Conservation (phyloP, 2,797 vertebrate genomes). For the Dendrocincla tyrannina region DNA sequence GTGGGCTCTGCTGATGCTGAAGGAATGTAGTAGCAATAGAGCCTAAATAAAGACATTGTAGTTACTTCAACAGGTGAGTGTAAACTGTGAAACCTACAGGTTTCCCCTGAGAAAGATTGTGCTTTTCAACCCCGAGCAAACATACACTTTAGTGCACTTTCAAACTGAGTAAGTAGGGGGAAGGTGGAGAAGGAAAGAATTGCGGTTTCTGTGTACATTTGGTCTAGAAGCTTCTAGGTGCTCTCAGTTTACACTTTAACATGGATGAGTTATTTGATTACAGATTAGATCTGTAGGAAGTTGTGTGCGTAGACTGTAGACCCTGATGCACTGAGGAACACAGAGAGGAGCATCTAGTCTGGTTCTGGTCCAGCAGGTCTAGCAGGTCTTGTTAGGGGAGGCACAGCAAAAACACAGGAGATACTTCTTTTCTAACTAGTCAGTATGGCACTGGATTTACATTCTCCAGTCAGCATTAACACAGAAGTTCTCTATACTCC, state of each 20-base stretch:
- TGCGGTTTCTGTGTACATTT: neutral
- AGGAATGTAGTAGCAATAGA: neutral
- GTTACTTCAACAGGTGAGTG: neutral
- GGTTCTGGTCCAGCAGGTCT: neutral
- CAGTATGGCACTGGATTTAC: neutral
- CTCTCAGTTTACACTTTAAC: neutral
- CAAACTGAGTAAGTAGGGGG: neutral
- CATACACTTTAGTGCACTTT: accelerated
- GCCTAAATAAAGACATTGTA: neutral
- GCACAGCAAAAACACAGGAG: neutral
- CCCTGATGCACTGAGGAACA: neutral
- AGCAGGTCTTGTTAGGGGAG: neutral
- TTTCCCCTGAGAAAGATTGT: neutral
- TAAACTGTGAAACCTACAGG: neutral
- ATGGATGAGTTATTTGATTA: neutral
- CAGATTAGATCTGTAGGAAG: neutral
- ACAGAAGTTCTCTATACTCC: neutral
- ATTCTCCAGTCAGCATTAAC: neutral
- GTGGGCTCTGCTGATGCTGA: neutral
- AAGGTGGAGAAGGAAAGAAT: neutral
- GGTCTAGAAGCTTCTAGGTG: neutral
- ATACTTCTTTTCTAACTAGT: neutral
- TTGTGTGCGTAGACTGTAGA: neutral
- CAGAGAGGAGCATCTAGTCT: neutral
- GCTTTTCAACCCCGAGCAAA: neutral